Base-by-base conservation (phyloP, 2,113 vertebrate genomes). In the Plecturocebus donacophilus region DNA sequence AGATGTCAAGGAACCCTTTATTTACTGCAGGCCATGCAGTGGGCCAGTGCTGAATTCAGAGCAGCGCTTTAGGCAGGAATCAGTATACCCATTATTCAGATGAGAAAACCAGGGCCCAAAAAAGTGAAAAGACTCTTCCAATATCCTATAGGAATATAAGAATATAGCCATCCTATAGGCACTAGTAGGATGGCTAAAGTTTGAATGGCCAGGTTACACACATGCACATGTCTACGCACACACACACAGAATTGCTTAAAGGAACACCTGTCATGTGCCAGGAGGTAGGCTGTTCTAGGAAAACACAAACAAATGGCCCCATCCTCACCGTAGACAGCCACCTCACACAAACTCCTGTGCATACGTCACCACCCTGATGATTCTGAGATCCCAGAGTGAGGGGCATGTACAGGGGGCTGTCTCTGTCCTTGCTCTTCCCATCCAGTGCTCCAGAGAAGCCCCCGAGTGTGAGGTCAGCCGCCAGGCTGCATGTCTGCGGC, bases 341-440 rank as follows among this genome's bases (percentile, higher is more conserved):
- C 35, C 32, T 10, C 25, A 13, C 3, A 14, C 32, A 45, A 56
- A 40, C 2, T 11, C 61, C 20, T 2, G n/a, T 1, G 13, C 23
- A 5, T 19, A 20, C 1, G 1, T 70, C 45, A 10, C 21, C 19
- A 1, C 35, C 79, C 27, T 23, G 0, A 40, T 0, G 32, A n/a
- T 5, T 40, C 77, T 76, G 64, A 32, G 47, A 6, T 11, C n/a
- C 45, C 66, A 52, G n/a, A 13, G 23, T 12, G 25, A 85, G 45
- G 23, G 6, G 3, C 85, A 42, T 0, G 0, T 45, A 2, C 0
- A 0, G 27, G 25, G 25, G 40, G 23, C 75, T 38, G 14, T 19
- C 30, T 64, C 21, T 58, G 56, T 38, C 79, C 73, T 58, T 13
- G 32, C 35, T 93, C 32, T 19, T 83, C 83, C 25, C 0, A 0